phyloP scores from a whole-genome alignment of 2,797 vertebrate genomes.

The Caiman crocodilus region DNA sequence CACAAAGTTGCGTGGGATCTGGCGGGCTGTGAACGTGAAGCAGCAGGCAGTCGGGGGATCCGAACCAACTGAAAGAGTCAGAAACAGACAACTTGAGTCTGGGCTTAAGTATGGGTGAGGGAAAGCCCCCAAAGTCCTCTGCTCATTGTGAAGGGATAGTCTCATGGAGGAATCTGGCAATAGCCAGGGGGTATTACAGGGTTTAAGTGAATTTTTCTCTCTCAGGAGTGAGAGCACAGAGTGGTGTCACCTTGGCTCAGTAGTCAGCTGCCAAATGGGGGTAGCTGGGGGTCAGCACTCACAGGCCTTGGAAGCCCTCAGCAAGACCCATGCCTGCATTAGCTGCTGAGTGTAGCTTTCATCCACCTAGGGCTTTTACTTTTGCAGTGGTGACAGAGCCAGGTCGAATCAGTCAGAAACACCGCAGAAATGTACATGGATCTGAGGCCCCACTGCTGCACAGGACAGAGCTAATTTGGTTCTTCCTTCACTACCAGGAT shows the following conservation, averaged over 20 bases:
- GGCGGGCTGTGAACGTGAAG: slow-evolving; percentile 60
- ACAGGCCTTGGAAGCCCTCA: background rate
- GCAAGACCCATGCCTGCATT: background rate
- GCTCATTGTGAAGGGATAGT: accelerated
- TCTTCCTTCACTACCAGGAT: background rate
- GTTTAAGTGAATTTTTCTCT: background rate
- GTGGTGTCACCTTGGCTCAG: background rate
- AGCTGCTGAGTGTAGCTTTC: background rate
- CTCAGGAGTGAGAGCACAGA: background rate
- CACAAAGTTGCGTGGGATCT: slow-evolving; percentile 54
- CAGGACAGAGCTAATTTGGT: background rate
- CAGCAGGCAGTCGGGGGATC: slow-evolving; percentile 76
- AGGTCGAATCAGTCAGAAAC: too few species aligned
- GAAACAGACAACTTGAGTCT: background rate
- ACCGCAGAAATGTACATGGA: background rate
- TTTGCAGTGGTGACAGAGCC: background rate
- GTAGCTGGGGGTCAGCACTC: background rate
- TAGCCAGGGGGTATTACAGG: accelerated
- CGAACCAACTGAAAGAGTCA: slow-evolving; percentile 47
- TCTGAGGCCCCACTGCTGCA: background rate
- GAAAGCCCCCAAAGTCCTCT: background rate
- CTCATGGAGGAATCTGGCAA: background rate
- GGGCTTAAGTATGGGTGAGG: background rate
- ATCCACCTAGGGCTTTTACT: background rate
- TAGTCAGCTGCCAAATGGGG: background rate